Evolutionary conservation across 2,797 vertebrate species (phyloP).

Genomic region (Delichon dasypus): DNA sequence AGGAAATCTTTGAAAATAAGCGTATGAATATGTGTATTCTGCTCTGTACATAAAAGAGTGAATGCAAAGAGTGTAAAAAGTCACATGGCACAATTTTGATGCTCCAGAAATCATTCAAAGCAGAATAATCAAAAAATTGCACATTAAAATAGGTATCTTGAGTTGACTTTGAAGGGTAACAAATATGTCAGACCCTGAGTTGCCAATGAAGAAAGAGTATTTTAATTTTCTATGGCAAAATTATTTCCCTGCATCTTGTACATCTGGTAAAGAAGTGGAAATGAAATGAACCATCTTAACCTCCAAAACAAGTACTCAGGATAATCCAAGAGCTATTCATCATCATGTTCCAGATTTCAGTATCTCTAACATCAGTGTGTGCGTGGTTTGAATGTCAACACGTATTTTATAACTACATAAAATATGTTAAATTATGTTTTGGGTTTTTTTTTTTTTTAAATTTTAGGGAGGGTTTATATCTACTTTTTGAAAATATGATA

Average conservation of each 20-base stretch:
- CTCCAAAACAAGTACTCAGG: background rate
- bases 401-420: background rate
- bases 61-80: background rate
- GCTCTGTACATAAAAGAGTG: background rate
- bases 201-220: background rate
- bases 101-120: background rate
- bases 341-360: background rate
- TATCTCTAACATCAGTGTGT: background rate
- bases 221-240: background rate
- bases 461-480: accelerated
- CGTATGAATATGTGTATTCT: background rate
- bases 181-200: background rate
- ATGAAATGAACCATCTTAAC: background rate
- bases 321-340: background rate
- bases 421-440: background rate
- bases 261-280: background rate
- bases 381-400: background rate
- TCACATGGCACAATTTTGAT: background rate
- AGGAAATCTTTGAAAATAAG: background rate
- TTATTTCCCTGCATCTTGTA: background rate
- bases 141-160: background rate
- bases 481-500: background rate
- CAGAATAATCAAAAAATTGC: background rate
- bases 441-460: no score
- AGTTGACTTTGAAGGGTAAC: background rate